Conservation (phyloP, 1,140 invertebrate species). For the Cryptotermes secundus region DNA sequence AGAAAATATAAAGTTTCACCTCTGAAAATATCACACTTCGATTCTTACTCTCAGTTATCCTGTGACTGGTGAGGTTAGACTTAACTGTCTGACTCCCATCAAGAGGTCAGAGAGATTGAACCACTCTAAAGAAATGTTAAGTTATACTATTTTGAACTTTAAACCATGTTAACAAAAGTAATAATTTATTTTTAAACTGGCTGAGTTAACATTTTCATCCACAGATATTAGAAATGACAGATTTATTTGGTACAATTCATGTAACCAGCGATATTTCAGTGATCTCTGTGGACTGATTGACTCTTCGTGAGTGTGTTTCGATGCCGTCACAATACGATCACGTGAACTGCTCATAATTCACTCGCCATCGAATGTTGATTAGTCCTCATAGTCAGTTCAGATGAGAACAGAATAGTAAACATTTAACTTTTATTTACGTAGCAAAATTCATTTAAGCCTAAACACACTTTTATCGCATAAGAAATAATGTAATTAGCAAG, state of each 20-base stretch:
- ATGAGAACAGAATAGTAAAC: neutral
- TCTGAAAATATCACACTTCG: too few relatives aligned
- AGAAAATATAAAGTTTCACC: too few relatives aligned
- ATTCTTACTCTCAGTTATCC: too few relatives aligned
- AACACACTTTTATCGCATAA: too few relatives aligned
- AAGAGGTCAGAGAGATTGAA: neutral
- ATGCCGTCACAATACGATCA: neutral
- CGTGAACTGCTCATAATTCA: neutral
- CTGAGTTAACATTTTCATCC: neutral
- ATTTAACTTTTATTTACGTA: neutral
- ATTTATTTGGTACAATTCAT: too few relatives aligned
- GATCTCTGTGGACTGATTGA: neutral
- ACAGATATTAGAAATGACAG: neutral
- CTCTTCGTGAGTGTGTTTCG: too few relatives aligned
- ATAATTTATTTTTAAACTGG: neutral
- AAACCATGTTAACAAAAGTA: neutral
- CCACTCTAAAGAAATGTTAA: neutral
- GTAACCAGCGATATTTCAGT: too few relatives aligned
- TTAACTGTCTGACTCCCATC: too few relatives aligned
- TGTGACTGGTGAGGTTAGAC: too few relatives aligned
- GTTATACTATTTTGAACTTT: neutral
- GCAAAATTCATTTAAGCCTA: too few relatives aligned
- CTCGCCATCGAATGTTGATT: neutral
- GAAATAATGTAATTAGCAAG: too few relatives aligned
- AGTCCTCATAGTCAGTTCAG: neutral